Conservation (phyloP, 2,113 vertebrate genomes). For the Crotalus horridus region DNA sequence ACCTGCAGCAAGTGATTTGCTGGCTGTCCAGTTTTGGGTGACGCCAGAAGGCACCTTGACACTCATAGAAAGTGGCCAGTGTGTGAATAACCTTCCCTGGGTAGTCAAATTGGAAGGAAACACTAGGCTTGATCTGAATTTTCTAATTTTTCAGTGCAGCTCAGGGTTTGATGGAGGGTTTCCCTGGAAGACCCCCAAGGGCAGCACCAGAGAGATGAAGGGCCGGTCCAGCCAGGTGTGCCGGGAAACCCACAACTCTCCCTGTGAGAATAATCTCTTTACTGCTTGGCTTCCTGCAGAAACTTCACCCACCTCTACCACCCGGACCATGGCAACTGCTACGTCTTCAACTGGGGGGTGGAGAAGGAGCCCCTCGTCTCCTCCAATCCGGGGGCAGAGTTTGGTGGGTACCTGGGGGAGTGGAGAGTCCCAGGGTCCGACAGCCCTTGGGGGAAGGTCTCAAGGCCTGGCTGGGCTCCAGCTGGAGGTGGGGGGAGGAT, state of each 20-base stretch:
- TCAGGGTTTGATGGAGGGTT: not conserved
- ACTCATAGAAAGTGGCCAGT: not conserved
- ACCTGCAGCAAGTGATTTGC: not conserved
- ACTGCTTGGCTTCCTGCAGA: constrained; percentile 43
- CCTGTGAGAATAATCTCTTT: not conserved
- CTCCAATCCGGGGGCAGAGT: constrained; percentile 75
- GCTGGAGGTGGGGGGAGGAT: not conserved
- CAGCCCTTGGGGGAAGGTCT: accelerated
- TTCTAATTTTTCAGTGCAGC: not conserved
- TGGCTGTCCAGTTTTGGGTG: not conserved
- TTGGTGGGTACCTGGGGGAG: constrained; percentile 60
- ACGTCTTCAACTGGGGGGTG: constrained; percentile 83
- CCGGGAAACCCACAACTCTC: not conserved
- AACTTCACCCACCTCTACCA: constrained; percentile 78
- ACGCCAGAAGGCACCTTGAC: not conserved
- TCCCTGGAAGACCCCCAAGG: not conserved
- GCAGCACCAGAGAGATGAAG: not conserved
- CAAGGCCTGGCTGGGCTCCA: not conserved
- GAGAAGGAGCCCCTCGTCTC: constrained; percentile 62
- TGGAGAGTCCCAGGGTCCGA: accelerated
- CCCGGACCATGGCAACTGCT: constrained; percentile 79
- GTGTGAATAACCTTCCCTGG: not conserved
- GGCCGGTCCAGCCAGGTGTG: not conserved
- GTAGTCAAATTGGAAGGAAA: not conserved
- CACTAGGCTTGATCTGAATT: not conserved